Conservation (phyloP, 2,797 vertebrate genomes). For the Aldrovandia affinis region DNA sequence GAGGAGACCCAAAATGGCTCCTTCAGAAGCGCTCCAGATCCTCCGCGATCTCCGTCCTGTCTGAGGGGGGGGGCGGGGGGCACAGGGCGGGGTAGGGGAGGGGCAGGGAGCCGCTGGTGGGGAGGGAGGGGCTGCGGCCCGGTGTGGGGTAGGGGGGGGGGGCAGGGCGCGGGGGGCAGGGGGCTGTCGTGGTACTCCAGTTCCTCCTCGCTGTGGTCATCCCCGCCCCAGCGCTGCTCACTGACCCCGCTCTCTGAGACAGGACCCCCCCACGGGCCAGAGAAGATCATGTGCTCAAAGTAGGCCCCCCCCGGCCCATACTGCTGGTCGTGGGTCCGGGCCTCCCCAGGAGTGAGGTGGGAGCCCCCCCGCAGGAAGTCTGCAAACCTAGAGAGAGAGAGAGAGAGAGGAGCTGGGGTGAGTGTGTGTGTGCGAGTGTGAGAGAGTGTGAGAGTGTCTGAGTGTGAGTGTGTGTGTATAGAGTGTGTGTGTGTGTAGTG, state of each 20-base stretch:
- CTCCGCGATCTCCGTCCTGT: not conserved
- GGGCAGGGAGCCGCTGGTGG: not conserved
- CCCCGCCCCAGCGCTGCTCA: conserved; percentile 16
- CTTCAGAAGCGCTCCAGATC: not conserved
- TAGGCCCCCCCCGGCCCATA: conserved; percentile 70
- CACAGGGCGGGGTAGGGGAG: not conserved
- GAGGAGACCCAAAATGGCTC: not conserved
- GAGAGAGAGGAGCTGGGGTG: not conserved
- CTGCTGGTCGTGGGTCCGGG: conserved; percentile 62
- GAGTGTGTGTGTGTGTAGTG: too few species aligned
- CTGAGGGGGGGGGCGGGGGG: not conserved
- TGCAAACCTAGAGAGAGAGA: conserved; percentile 73
- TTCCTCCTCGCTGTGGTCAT: conserved; percentile 52
- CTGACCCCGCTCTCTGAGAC: conserved; percentile 28
- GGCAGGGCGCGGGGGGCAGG: not conserved
- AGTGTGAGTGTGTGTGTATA: too few species aligned
- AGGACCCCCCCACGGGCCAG: conserved; percentile 17
- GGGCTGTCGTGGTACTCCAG: conserved; percentile 45
- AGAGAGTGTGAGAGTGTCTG: too few species aligned
- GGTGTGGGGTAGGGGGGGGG: not conserved
- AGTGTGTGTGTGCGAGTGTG: too few species aligned
- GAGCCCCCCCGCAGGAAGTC: conserved; percentile 72
- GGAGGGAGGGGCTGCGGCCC: not conserved
- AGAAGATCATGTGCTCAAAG: conserved; percentile 72
- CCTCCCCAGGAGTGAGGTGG: conserved; percentile 73